A percentile compares a stretch with the other conserved stretches of the same genome.
Evolutionary conservation across 2,113 vertebrate genomes (phyloP).

Genomic region (Channa argus): DNA sequence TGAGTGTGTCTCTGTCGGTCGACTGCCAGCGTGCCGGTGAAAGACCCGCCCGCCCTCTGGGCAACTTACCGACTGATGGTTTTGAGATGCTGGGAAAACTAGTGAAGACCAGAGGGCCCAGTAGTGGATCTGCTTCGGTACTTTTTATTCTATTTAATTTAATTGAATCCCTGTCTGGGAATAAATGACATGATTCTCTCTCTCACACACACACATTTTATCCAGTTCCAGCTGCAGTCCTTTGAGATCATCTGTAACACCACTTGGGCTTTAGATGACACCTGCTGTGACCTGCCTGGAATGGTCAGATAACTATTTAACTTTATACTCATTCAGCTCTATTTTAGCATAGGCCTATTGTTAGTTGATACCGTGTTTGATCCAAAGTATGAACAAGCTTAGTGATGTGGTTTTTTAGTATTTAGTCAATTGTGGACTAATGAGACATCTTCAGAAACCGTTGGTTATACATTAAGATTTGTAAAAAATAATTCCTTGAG

Average conservation of each 20-base stretch:
- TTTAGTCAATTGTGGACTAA: background rate
- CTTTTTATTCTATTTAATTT: background rate
- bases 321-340: background rate
- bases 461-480: no score
- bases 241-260: slow-evolving; percentile 90
- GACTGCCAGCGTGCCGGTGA: slow-evolving; percentile 91
- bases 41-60: slow-evolving; percentile 80
- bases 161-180: background rate
- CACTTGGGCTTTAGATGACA: slow-evolving; percentile 86
- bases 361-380: background rate
- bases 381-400: background rate
- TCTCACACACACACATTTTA: background rate
- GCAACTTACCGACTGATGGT: slow-evolving; percentile 84
- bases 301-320: slow-evolving; percentile 76
- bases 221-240: slow-evolving; percentile 92
- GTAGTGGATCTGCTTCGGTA: slow-evolving; percentile 89
- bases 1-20: slow-evolving; percentile 87
- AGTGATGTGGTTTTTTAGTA: background rate
- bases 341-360: no score
- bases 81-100: slow-evolving; percentile 93
- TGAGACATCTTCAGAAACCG: no score
- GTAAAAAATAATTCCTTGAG: background rate
- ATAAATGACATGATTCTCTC: background rate
- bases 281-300: slow-evolving; percentile 92
- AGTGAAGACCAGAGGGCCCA: slow-evolving; percentile 86